These are phyloP conservation scores for Thamnaconus septentrionalis DNA, from an alignment of 2,113 vertebrate species.

Conservation along the genomic window DNA sequence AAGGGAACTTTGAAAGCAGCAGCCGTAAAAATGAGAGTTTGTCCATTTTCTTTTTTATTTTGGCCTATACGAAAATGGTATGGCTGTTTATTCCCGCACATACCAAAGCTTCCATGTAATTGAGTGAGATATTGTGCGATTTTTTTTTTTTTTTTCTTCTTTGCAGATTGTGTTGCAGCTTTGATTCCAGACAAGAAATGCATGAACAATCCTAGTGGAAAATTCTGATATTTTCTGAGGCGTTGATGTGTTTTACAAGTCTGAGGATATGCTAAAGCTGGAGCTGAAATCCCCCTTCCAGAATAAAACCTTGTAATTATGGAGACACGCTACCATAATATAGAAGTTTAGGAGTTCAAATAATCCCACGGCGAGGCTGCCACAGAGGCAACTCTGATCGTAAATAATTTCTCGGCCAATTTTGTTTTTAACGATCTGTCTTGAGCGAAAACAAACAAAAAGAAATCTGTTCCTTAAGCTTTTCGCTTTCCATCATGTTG, in stretches of 20 bases:
- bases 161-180: no score
- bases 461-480: conserved; percentile 7
- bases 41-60: neutral
- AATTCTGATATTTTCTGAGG: no score
- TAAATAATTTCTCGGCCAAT: conserved; percentile 34
- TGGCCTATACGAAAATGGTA: conserved; percentile 4
- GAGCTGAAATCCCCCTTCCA: conserved; percentile 1
- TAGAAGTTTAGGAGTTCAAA: conserved; percentile 26
- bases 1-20: conserved; percentile 23
- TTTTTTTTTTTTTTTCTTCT: no score
- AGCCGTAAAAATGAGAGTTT: neutral
- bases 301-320: conserved; percentile 39
- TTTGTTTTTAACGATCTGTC: conserved; percentile 39
- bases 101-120: conserved; percentile 6
- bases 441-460: neutral
- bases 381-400: conserved; percentile 8
- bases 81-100: conserved; percentile 14
- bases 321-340: conserved; percentile 23
- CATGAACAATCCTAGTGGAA: neutral
- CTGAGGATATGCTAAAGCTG: neutral
- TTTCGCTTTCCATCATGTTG: conserved; percentile 4
- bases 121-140: neutral
- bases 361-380: conserved; percentile 4
- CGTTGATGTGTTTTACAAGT: conserved; percentile 8
- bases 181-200: conserved; percentile 5